These are phyloP conservation scores for Hormiphora californensis DNA, from an alignment of 37 sponge, comb jelly and placozoan species.

Conservation along the genomic window DNA sequence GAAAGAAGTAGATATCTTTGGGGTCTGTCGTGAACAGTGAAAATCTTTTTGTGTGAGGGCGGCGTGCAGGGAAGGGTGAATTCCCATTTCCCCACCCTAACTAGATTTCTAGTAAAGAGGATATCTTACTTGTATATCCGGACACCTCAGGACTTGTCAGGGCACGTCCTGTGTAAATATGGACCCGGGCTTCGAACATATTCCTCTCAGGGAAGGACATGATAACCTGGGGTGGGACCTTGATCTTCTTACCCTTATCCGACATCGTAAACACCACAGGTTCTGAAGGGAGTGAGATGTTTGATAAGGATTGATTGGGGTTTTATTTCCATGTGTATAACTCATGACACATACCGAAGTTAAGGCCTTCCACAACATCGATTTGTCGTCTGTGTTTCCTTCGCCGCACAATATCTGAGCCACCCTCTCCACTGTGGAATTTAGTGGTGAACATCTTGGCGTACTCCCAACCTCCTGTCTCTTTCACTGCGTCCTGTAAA, in stretches of 20 bases:
- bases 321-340: not conserved
- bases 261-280: not conserved
- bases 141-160: not conserved
- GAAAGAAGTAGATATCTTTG: not conserved
- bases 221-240: not conserved
- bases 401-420: not conserved
- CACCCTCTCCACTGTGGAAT: constrained; percentile 4
- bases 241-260: not conserved
- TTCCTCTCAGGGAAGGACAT: not conserved
- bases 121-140: not conserved
- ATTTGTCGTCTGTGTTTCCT: not conserved
- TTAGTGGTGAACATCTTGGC: constrained; percentile 27
- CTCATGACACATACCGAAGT: not conserved
- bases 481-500: not conserved
- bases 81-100: not conserved
- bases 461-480: constrained; percentile 11
- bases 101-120: not conserved
- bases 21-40: not conserved
- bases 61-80: not conserved
- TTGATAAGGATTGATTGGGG: not conserved
- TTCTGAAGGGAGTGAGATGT: not conserved
- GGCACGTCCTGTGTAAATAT: not conserved
- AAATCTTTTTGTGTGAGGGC: not conserved
- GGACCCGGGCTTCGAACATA: not conserved
- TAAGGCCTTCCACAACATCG: no score